Evolutionary conservation across 2,797 vertebrate genomes (phyloP), one percentile per base, ranked within the genome.

Genomic region (Lutjanus campechanus): DNA sequence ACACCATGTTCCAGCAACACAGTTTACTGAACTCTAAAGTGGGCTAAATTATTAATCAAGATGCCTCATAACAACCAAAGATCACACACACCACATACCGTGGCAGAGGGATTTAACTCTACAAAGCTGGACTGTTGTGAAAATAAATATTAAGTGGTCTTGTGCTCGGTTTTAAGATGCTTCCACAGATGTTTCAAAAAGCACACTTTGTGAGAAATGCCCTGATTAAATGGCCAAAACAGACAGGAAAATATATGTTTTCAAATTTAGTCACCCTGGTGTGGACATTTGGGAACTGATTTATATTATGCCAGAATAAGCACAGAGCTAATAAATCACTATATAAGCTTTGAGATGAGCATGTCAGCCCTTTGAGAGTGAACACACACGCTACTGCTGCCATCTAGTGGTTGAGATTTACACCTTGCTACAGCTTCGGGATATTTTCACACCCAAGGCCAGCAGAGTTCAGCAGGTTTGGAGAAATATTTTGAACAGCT

Each of bases 381-480:
- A 49, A 60, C 29, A 65, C 13, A 40, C 10, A 60, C 55, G 16
- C 4, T 19, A 47, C 19, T 68, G 65, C 65, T 82, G 79, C 84
- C 88, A 78, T 65, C 86, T 89, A 65, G 76, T 87, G 87, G 79
- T 40, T 43, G n/a, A 49, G 8, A 11, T 44, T n/a, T 55, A 1
- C 16, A 11, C 40, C 7, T 70, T 11, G 1, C 40, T 3, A 13
- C 20, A 74, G 17, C 16, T 19, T 36, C 4, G 11, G 19, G 22
- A 19, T n/a, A n/a, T 58, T 56, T 43, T 22, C 17, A 49, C 20
- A 40, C 15, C 9, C 11, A 70, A 29, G 0, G 0, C 46, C 7
- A 5, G 41, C 1, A 19, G 20, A 73, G 51, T 8, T 54, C 2
- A 59, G 5, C 25, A 47, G 3, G 2, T 71, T 60, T 67, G 36